Conservation (phyloP, 35 echinoderm and acorn worm species). For the Apostichopus californicus region DNA sequence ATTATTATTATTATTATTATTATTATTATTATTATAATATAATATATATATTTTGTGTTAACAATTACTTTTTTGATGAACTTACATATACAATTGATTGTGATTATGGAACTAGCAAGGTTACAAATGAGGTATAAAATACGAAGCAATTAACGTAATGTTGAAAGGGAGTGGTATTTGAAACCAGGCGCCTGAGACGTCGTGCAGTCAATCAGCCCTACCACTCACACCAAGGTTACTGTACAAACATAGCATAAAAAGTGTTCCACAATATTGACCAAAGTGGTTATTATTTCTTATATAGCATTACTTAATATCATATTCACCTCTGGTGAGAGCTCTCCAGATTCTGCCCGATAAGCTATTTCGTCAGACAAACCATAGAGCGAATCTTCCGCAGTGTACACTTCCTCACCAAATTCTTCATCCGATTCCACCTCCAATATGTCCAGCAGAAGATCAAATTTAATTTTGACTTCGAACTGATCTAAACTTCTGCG, state of each 20-base stretch:
- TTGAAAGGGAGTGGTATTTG: background rate
- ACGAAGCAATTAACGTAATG: background rate
- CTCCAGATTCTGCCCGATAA: background rate
- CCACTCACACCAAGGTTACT: background rate
- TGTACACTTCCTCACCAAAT: background rate
- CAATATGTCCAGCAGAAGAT: background rate
- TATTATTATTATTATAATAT: no score
- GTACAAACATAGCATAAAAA: background rate
- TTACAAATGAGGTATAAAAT: background rate
- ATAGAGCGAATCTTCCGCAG: background rate
- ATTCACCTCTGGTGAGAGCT: background rate
- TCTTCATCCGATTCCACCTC: background rate
- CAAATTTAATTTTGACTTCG: background rate
- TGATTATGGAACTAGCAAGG: no score
- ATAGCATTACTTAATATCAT: background rate
- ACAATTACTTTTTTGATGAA: no score
- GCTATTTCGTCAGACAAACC: background rate
- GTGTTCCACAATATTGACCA: no score
- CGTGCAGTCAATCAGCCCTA: background rate
- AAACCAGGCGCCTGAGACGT: background rate
- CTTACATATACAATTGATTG: no score
- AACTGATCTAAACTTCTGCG: background rate
- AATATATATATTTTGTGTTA: no score
- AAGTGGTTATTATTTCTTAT: no score
- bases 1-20: no score